These are phyloP conservation scores for Pyrrhia umbra DNA, from an alignment of 2,888 invertebrate species.

Conservation along the genomic window DNA sequence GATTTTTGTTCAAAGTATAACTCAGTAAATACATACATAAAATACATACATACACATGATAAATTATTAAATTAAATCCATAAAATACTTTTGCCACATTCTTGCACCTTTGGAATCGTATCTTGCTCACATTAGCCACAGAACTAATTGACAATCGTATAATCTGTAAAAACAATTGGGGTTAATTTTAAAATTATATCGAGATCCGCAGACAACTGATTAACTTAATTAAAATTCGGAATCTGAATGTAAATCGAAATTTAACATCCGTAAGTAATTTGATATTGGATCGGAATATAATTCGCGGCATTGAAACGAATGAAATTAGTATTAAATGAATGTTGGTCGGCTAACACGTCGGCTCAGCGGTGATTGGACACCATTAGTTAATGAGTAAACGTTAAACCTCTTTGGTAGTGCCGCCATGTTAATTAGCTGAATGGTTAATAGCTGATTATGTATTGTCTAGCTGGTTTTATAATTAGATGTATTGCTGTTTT, in stretches of 20 bases:
- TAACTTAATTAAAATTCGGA: conserved; percentile 53
- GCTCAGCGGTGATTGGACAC: conserved; percentile 32
- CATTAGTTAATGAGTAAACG: conserved; percentile 55
- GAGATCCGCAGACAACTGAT: conserved; percentile 38
- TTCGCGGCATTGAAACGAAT: conserved; percentile 39
- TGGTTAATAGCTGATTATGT: conserved; percentile 30
- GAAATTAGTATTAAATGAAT: conserved; percentile 42
- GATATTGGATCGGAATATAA: conserved; percentile 45
- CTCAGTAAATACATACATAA: no score
- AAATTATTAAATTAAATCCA: no score
- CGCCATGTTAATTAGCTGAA: conserved; percentile 49
- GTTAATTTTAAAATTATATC: conserved; percentile 32
- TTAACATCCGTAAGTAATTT: conserved; percentile 53
- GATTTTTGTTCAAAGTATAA: no score
- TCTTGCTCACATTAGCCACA: no score
- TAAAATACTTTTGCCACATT: no score
- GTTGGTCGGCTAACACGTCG: conserved; percentile 39
- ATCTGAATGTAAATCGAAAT: conserved; percentile 44
- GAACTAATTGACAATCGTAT: conserved; percentile 21
- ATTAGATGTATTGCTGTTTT: conserved; percentile 19
- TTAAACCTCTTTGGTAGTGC: conserved; percentile 57
- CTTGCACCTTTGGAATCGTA: no score
- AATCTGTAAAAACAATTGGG: conserved; percentile 47
- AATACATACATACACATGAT: no score
- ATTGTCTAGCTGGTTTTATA: conserved; percentile 24